Evolutionary conservation across 1,140 invertebrate species (phyloP).

Genomic region (Zaprionus lachaisei): DNA sequence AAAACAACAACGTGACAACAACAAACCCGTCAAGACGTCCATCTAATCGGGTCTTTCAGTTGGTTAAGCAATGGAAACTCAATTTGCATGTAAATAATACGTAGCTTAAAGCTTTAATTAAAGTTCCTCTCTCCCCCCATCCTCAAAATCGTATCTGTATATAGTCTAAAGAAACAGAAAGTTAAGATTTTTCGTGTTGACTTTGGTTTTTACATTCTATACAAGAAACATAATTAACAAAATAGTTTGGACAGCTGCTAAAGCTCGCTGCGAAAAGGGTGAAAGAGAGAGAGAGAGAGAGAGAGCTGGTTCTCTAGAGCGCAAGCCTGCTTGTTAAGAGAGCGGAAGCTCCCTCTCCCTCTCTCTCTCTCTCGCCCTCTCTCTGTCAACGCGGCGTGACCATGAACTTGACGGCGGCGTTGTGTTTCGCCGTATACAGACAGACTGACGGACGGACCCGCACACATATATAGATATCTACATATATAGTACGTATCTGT

Average conservation of each 20-base stretch:
- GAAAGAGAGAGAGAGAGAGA: conserved; percentile 25
- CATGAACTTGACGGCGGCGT: conserved; percentile 17
- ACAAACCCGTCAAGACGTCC: conserved; percentile 2
- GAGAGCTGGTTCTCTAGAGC: conserved; percentile 15
- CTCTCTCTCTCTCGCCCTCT: background rate
- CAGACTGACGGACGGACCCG: background rate
- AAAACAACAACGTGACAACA: conserved; percentile 26
- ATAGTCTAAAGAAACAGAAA: conserved; percentile 57
- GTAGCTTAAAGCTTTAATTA: background rate
- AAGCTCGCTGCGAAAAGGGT: conserved; percentile 13
- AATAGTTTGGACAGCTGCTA: conserved; percentile 43
- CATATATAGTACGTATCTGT: conserved; percentile 1
- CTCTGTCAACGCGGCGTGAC: conserved; percentile 4
- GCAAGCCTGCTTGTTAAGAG: conserved; percentile 48
- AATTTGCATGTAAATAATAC: conserved; percentile 22
- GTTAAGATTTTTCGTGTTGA: conserved; percentile 43
- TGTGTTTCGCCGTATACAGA: conserved; percentile 2
- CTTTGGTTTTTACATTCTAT: conserved; percentile 38
- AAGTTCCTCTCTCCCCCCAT: background rate
- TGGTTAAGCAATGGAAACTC: conserved; percentile 9
- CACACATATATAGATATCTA: conserved; percentile 21
- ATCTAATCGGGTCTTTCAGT: background rate
- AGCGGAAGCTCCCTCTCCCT: conserved; percentile 44
- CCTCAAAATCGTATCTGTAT: background rate
- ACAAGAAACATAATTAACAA: conserved; percentile 47